phyloP scores from a whole-genome alignment of 30 jellyfish, hydroid and myxozoan species.

The Chrysaora quinquecirrha region DNA sequence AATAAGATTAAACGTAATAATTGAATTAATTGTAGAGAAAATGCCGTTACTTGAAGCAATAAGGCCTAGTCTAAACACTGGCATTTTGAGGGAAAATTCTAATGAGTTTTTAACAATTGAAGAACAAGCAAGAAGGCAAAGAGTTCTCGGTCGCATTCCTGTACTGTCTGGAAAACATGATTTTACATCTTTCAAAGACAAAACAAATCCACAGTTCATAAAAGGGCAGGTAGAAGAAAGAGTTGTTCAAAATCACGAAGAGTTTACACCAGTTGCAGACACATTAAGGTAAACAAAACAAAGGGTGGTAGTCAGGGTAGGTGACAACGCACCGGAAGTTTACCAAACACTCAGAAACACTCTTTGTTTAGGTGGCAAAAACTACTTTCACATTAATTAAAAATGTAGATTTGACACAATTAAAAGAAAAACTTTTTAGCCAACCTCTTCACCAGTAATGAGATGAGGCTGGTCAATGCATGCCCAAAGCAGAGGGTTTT shows the following conservation, averaged over 20 bases:
- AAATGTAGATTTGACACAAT: no score
- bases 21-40: no score
- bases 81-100: conserved; percentile 21
- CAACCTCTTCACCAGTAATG: no score
- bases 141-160: conserved; percentile 42
- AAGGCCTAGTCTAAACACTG: conserved; percentile 21
- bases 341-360: no score
- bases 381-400: no score
- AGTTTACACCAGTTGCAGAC: neutral
- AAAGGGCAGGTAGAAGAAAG: neutral
- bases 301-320: no score
- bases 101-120: conserved; percentile 55
- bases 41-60: conserved; percentile 50
- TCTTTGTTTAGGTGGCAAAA: no score
- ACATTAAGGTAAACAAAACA: neutral
- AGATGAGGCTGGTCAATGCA: no score
- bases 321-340: no score
- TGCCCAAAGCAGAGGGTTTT: no score
- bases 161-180: conserved; percentile 15
- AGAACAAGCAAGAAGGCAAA: conserved; percentile 45
- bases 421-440: no score
- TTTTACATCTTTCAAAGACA: conserved; percentile 1
- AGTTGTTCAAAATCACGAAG: neutral
- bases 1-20: no score
- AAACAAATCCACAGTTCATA: conserved; percentile 14